A percentile compares a stretch with the other conserved stretches of the same genome.
Conservation (phyloP, 2,888 invertebrate species). For the Euproctis similis region DNA sequence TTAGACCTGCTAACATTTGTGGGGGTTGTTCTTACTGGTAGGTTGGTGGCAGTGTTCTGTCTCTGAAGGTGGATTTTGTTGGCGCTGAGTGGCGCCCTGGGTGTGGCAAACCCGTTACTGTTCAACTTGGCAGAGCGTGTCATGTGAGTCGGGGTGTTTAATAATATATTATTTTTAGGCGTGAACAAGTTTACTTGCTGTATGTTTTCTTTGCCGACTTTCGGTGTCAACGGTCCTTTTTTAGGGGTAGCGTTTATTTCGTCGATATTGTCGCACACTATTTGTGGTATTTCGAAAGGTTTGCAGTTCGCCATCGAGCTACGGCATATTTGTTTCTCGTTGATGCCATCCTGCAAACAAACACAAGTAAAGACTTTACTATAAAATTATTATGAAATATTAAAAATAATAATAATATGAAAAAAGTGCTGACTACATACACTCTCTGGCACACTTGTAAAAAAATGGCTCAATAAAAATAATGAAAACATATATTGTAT, state of each 20-base stretch:
- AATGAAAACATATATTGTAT: too few relatives aligned
- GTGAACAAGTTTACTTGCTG: slow-evolving; percentile 39
- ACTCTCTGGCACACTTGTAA: too few relatives aligned
- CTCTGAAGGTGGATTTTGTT: slow-evolving; percentile 48
- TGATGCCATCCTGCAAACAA: slow-evolving; percentile 64
- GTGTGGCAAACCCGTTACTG: slow-evolving; percentile 58
- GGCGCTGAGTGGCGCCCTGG: slow-evolving; percentile 56
- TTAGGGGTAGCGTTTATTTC: slow-evolving; percentile 39
- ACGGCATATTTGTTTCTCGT: slow-evolving; percentile 66
- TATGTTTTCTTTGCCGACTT: slow-evolving; percentile 57
- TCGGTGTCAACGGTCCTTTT: slow-evolving; percentile 48
- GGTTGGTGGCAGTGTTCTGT: slow-evolving; percentile 39
- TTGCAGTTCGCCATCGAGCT: slow-evolving; percentile 64
- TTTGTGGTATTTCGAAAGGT: slow-evolving; percentile 28
- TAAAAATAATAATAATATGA: too few relatives aligned
- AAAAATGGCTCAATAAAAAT: too few relatives aligned
- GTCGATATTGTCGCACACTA: slow-evolving; percentile 29
- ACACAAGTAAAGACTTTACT: neutral
- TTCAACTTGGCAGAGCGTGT: slow-evolving; percentile 59
- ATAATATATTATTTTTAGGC: slow-evolving; percentile 39
- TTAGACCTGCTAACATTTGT: slow-evolving; percentile 53
- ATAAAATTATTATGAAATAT: too few relatives aligned
- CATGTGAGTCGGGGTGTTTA: slow-evolving; percentile 52
- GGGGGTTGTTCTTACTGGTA: slow-evolving; percentile 46
- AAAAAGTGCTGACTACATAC: too few relatives aligned